A percentile compares a stretch with the other conserved stretches of the same genome.
Conservation (phyloP, 2,113 vertebrate species). For the Erythrolamprus reginae region DNA sequence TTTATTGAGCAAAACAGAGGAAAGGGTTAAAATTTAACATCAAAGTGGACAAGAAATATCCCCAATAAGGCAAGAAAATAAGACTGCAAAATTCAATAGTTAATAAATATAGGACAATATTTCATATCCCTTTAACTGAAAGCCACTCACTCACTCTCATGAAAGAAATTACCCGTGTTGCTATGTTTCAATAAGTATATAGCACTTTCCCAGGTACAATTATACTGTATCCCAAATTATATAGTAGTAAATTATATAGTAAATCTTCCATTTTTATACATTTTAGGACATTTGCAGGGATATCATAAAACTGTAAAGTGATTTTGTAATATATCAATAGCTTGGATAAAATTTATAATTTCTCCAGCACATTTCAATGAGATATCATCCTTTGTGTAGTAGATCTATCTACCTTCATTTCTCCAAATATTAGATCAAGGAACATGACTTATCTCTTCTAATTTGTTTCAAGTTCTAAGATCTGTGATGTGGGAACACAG, state of each 20-base stretch:
- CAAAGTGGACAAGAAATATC: background rate
- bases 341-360: background rate
- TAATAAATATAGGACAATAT: background rate
- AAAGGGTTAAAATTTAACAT: background rate
- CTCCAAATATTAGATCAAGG: background rate
- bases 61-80: background rate
- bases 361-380: background rate
- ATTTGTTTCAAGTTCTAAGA: background rate
- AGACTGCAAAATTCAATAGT: background rate
- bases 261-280: background rate
- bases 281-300: background rate
- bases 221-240: background rate
- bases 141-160: background rate
- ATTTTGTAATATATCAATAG: background rate
- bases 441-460: background rate
- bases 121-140: no score
- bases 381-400: background rate
- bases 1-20: background rate
- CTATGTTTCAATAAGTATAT: background rate
- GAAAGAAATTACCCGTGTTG: background rate
- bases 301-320: background rate
- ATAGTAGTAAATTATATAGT: no score
- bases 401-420: background rate
- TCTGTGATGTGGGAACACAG: no score
- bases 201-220: background rate